Evolutionary conservation across 2,888 invertebrate genomes (phyloP).

Genomic region (Smittia sp.): DNA sequence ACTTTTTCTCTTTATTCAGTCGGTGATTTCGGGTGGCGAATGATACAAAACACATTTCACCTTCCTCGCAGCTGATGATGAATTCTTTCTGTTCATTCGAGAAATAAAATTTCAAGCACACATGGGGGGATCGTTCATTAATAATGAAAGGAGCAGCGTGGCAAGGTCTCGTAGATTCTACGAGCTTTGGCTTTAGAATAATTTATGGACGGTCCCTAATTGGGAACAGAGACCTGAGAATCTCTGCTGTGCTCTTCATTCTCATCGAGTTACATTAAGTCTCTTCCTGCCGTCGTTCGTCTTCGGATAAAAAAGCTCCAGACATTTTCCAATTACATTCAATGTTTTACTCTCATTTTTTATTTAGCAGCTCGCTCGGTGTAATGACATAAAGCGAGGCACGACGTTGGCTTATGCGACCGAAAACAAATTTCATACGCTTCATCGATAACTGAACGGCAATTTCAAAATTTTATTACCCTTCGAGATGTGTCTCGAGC

Average conservation of each 20-base stretch:
- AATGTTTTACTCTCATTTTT: neutral
- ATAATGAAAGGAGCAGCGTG: no score
- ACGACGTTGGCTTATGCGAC: neutral
- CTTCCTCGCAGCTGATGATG: no score
- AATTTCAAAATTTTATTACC: conserved; percentile 24
- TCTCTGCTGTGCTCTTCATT: neutral
- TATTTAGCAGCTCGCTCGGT: neutral
- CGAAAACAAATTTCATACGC: neutral
- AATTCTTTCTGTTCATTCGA: no score
- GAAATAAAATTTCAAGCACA: no score
- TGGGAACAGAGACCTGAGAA: neutral
- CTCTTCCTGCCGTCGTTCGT: neutral
- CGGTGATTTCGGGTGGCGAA: no score
- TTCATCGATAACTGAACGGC: conserved; percentile 22
- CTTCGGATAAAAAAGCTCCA: neutral
- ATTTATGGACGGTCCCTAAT: neutral
- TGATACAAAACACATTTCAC: no score
- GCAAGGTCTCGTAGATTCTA: no score
- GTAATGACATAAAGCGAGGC: conserved; percentile 20
- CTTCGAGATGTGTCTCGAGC: neutral
- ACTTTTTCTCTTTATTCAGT: no score
- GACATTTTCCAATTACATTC: conserved; percentile 15
- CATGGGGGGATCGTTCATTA: no score
- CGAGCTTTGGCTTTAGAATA: no score
- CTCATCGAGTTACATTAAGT: neutral